These are phyloP conservation scores for Bombycilla garrulus DNA, from an alignment of 2,113 vertebrate species.

Conservation along the genomic window DNA sequence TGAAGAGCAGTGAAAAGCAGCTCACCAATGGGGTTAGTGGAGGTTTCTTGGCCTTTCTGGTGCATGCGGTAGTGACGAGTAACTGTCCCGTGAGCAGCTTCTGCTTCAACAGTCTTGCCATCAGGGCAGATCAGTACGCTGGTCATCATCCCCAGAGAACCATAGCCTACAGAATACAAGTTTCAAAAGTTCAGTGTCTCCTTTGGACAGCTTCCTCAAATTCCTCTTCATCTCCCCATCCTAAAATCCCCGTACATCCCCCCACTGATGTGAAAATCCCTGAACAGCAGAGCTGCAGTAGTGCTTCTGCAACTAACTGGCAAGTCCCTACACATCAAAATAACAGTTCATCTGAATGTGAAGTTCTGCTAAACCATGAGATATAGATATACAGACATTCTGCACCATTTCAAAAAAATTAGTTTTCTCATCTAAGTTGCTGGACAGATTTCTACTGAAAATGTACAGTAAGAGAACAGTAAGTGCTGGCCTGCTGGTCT, in stretches of 20 bases:
- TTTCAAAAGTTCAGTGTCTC: background rate
- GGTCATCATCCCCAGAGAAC: conserved; percentile 98
- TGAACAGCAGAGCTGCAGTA: background rate
- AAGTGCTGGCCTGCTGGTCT: background rate
- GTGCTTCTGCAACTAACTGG: background rate
- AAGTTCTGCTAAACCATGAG: background rate
- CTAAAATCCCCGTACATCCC: background rate
- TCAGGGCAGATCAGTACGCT: conserved; percentile 96
- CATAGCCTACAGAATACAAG: conserved; percentile 81
- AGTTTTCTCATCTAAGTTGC: background rate
- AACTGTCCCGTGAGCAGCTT: conserved; percentile 95
- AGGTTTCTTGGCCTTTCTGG: conserved; percentile 96
- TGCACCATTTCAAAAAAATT: background rate
- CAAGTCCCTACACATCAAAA: background rate
- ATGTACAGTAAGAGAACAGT: background rate
- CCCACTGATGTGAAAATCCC: background rate
- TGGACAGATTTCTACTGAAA: background rate
- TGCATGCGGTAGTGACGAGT: conserved; percentile 95
- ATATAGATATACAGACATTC: background rate
- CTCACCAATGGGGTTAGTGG: conserved; percentile 97
- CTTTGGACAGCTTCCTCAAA: background rate
- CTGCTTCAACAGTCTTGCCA: conserved; percentile 93
- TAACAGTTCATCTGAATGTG: background rate
- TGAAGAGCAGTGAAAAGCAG: background rate
- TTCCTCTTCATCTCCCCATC: background rate